These are phyloP conservation scores for Vanacampus margaritifer DNA, from an alignment of 2,113 vertebrate species.

Conservation along the genomic window DNA sequence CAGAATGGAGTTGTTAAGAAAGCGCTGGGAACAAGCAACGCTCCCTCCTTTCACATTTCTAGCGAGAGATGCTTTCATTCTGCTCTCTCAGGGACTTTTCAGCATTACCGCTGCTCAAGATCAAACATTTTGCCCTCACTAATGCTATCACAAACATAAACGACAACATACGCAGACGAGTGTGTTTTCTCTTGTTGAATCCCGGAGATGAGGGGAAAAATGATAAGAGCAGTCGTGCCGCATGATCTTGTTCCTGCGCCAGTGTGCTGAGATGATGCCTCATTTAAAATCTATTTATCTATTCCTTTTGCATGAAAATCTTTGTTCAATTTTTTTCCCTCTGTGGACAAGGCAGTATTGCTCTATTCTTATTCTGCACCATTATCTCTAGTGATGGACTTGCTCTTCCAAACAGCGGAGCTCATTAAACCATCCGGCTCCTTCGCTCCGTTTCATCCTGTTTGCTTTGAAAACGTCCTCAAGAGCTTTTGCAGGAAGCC, in stretches of 20 bases:
- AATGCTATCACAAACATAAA: conserved; percentile 3
- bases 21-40: conserved; percentile 27
- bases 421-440: conserved; percentile 44
- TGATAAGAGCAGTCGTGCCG: not conserved
- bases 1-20: conserved; percentile 23
- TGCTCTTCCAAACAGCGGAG: conserved; percentile 36
- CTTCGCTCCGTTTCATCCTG: conserved; percentile 32
- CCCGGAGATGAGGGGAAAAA: not conserved
- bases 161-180: conserved; percentile 6
- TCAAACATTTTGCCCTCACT: conserved; percentile 11
- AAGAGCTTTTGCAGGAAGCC: conserved; percentile 28
- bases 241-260: conserved; percentile 5
- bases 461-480: conserved; percentile 58
- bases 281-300: conserved; percentile 26
- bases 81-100: not conserved
- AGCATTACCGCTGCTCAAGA: not conserved
- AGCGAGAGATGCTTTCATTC: not conserved
- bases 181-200: conserved; percentile 7
- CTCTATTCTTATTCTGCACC: conserved; percentile 35
- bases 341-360: conserved; percentile 11
- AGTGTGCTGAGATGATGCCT: not conserved
- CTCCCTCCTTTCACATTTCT: conserved; percentile 13
- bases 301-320: conserved; percentile 32
- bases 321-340: conserved; percentile 5
- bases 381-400: conserved; percentile 45